phyloP scores from a whole-genome alignment of 2,797 vertebrate genomes.

The Arnoldichthys spilopterus region DNA sequence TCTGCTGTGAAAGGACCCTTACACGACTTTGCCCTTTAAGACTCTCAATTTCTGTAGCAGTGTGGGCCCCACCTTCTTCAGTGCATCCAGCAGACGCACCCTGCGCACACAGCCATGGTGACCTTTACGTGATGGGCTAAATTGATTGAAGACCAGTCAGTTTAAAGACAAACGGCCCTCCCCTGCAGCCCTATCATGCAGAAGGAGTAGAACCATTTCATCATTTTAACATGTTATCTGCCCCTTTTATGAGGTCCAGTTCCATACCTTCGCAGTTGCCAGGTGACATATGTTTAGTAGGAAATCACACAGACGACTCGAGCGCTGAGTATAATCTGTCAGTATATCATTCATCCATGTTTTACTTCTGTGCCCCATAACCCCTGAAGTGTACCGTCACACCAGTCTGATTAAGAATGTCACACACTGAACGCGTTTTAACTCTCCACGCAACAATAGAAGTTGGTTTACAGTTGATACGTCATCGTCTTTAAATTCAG shows the following conservation, averaged over 20 bases:
- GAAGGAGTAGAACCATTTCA: neutral
- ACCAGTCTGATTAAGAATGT: too few relatives aligned
- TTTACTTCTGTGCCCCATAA: too few relatives aligned
- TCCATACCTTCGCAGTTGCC: neutral
- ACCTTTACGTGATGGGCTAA: neutral
- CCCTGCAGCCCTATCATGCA: neutral
- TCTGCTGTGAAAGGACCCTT: neutral
- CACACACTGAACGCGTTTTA: too few relatives aligned
- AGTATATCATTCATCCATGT: too few relatives aligned
- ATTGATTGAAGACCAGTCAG: neutral
- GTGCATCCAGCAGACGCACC: neutral
- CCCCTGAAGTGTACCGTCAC: too few relatives aligned
- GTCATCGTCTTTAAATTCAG: too few relatives aligned
- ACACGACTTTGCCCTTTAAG: constrained; percentile 13
- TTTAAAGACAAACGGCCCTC: neutral
- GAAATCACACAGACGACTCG: too few relatives aligned
- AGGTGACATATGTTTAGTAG: neutral
- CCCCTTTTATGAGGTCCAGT: neutral
- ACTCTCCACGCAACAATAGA: too few relatives aligned
- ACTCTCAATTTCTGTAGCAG: neutral
- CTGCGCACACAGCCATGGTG: neutral
- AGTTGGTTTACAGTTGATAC: too few relatives aligned
- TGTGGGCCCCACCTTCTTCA: neutral
- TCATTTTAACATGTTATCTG: neutral
- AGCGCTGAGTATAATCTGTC: too few relatives aligned